A percentile compares a stretch with the other conserved stretches of the same genome.
Evolutionary conservation across 2,888 invertebrate genomes (phyloP).

Genomic region (Drosophila recens): DNA sequence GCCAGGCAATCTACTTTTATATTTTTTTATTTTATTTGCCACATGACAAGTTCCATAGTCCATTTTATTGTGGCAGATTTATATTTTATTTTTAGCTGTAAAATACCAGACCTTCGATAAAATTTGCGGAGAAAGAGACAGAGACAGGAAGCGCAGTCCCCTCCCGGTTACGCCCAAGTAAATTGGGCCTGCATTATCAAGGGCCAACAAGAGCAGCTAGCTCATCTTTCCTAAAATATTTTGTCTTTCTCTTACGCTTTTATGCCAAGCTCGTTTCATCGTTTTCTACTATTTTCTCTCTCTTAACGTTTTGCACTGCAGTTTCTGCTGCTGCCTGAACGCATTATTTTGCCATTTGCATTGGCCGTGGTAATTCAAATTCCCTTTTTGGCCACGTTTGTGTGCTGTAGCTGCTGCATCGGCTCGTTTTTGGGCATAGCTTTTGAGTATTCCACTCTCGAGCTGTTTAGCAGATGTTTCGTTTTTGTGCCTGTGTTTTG

Average conservation of each 20-base stretch:
- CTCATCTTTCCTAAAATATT: background rate
- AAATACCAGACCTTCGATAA: background rate
- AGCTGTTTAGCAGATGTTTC: slow-evolving; percentile 35
- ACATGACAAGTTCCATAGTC: slow-evolving; percentile 8
- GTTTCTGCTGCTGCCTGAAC: slow-evolving; percentile 47
- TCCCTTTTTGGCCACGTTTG: slow-evolving; percentile 39
- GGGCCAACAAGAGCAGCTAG: slow-evolving; percentile 5
- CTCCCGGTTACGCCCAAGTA: background rate
- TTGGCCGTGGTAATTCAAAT: slow-evolving; percentile 36
- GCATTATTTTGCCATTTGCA: slow-evolving; percentile 67
- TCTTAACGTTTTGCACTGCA: slow-evolving; percentile 1
- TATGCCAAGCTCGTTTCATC: slow-evolving; percentile 6
- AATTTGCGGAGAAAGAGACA: background rate
- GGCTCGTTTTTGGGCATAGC: slow-evolving; percentile 22
- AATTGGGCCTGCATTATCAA: slow-evolving; percentile 26
- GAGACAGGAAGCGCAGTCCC: background rate
- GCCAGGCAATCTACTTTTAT: background rate
- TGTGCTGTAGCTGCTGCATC: slow-evolving; percentile 12
- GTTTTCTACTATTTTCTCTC: background rate
- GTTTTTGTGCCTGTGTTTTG: slow-evolving; percentile 11
- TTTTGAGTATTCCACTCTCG: slow-evolving; percentile 14
- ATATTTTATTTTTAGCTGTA: slow-evolving; percentile 9
- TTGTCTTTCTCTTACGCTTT: slow-evolving; percentile 5
- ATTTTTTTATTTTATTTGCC: background rate
- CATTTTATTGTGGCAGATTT: slow-evolving; percentile 18